phyloP scores from a whole-genome alignment of 2,113 vertebrate genomes.

The Numenius arquata region DNA sequence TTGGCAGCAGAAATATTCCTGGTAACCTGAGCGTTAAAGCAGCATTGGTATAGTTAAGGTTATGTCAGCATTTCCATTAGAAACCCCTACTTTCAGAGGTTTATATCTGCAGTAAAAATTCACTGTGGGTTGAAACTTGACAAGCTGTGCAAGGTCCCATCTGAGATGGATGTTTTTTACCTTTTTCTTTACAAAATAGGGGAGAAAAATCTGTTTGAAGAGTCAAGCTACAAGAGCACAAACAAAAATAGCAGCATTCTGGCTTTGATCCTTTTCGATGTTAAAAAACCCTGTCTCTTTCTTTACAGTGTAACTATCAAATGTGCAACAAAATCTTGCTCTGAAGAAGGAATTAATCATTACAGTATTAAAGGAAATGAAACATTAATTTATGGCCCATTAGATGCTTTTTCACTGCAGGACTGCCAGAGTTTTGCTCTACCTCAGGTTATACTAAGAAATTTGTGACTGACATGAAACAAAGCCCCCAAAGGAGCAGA shows the following conservation, averaged over 20 bases:
- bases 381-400: slow-evolving; percentile 64
- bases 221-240: slow-evolving; percentile 31
- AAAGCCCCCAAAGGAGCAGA: slow-evolving; percentile 21
- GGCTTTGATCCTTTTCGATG: slow-evolving; percentile 25
- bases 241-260: slow-evolving; percentile 58
- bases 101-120: slow-evolving; percentile 63
- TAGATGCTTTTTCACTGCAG: slow-evolving; percentile 46
- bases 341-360: slow-evolving; percentile 56
- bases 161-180: slow-evolving; percentile 16
- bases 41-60: slow-evolving; percentile 57
- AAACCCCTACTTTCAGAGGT: slow-evolving; percentile 44
- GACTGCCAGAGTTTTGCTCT: slow-evolving; percentile 41
- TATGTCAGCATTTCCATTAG: slow-evolving; percentile 66
- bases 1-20: slow-evolving; percentile 73
- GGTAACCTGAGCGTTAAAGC: slow-evolving; percentile 69
- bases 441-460: slow-evolving; percentile 22
- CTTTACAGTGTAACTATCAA: slow-evolving; percentile 27
- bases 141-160: slow-evolving; percentile 49
- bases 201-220: slow-evolving; percentile 35
- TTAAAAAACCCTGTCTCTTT: neutral
- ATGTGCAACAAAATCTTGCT: slow-evolving; percentile 27
- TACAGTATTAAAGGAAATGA: slow-evolving; percentile 56
- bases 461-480: slow-evolving; percentile 52
- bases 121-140: slow-evolving; percentile 56
- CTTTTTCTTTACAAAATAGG: slow-evolving; percentile 38